Evolutionary conservation across 2,888 invertebrate genomes (phyloP), one percentile per base, ranked within the genome.

Genomic region (Mactromeris polynyma): DNA sequence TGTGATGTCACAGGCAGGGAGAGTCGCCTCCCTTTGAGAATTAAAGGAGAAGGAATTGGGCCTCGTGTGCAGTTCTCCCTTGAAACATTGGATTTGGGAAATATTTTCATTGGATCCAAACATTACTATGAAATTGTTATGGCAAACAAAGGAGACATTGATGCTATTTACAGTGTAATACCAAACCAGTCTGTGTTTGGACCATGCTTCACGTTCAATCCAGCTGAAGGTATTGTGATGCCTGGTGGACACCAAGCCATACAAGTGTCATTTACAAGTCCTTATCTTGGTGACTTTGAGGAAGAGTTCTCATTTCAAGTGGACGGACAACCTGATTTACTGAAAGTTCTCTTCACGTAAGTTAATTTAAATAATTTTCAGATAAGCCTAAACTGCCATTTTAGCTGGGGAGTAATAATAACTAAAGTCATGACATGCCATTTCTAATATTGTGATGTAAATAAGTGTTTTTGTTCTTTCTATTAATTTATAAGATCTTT

Each of bases 1-100:
- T 97, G 97, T 95, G 96, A 97, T 85, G 94, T 97, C 88, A 96
- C 96, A 14, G 97, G 97, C 7, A 93, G 97, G 7, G 96, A 96
- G 91, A 95, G 95, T 86, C 95, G 97, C 7, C 94, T 97, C 38
- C 96, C 97, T 14, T 91, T 97, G 51, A 94, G 95, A 54, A 94
- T 97, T 69, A 94, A 95, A 40, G 97, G 96, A 9, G 95, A 96
- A 64, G 97, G 96, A n/a, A 93, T 95, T n/a, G 97, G 97, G 77
- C 96, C 97, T 19, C 95, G 94, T 86, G 95, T 97, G 6, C 95
- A 96, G 91, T 95, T 97, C 79, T 96, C 96, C 4, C 95, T 96
- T 83, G 95, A 96, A 80, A 92, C 92, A 7, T 92, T 97, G 46
- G 96, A 97, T 88, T 95, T 97, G 95, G 97, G 97, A 26, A 96